phyloP scores from a whole-genome alignment of 2,888 invertebrate species.

The Phengaris arion region DNA sequence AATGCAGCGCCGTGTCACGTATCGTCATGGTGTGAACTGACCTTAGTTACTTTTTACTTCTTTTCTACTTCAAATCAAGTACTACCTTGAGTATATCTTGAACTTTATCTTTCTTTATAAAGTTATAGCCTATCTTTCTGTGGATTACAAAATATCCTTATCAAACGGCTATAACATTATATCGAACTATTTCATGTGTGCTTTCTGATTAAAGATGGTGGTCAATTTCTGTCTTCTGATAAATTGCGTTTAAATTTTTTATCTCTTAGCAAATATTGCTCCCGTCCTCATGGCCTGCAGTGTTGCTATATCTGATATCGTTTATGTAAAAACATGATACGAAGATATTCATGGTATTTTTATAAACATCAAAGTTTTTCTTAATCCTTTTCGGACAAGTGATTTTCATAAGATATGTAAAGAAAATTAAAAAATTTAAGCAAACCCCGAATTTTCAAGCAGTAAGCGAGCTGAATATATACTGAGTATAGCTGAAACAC shows the following conservation, averaged over 20 bases:
- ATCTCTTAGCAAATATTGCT: constrained; percentile 48
- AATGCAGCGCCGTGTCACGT: no score
- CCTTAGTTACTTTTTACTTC: no score
- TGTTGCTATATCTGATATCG: constrained; percentile 30
- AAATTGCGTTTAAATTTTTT: constrained; percentile 46
- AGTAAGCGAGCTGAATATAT: no score
- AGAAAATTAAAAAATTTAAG: no score
- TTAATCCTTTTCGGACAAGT: neutral
- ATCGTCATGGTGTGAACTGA: no score
- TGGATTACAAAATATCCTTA: constrained; percentile 45
- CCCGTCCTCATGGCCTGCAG: constrained; percentile 41
- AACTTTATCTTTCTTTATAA: constrained; percentile 18
- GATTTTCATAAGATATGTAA: neutral
- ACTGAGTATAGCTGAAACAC: no score
- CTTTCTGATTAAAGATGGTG: constrained; percentile 39
- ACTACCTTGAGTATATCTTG: no score
- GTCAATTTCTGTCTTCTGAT: constrained; percentile 38
- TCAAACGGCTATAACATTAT: constrained; percentile 50
- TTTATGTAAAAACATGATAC: constrained; percentile 14
- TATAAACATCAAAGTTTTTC: neutral
- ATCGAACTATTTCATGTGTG: constrained; percentile 44
- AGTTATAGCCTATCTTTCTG: constrained; percentile 32
- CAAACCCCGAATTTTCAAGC: no score
- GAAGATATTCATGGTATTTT: constrained; percentile 22
- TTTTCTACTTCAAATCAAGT: no score